A percentile compares a stretch with the other conserved stretches of the same genome.
Evolutionary conservation across 2,888 invertebrate species (phyloP).

Genomic region (Chrysolina haemoptera): DNA sequence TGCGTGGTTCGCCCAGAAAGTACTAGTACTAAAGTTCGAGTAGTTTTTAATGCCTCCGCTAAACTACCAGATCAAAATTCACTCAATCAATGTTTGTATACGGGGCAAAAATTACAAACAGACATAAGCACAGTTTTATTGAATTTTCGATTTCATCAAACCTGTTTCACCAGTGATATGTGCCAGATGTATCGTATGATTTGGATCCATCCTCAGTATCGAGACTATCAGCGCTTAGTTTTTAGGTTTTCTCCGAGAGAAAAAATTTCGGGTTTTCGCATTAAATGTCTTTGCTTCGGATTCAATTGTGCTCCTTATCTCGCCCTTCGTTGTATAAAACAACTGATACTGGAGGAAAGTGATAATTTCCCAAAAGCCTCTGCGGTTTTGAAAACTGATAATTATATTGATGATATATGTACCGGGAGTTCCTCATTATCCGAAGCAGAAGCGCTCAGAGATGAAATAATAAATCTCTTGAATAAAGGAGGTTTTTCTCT

Average conservation of each 20-base stretch:
- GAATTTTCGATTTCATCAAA: conserved; percentile 10
- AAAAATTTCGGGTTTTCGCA: conserved; percentile 5
- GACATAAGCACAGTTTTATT: conserved; percentile 9
- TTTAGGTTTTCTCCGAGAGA: background rate
- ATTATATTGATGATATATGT: background rate
- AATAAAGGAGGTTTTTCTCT: background rate
- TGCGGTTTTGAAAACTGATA: background rate
- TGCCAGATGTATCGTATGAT: background rate
- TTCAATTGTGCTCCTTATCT: too few species aligned
- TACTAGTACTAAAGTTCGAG: background rate
- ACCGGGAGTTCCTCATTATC: background rate
- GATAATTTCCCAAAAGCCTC: background rate
- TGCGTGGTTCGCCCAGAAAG: background rate
- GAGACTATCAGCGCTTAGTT: background rate
- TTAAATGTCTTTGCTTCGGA: background rate
- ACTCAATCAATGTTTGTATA: background rate
- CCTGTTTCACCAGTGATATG: background rate
- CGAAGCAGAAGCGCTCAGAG: conserved; percentile 11
- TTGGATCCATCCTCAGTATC: background rate
- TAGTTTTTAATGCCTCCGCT: conserved; percentile 7
- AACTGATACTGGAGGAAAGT: background rate
- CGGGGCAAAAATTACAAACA: background rate
- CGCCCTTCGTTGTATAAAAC: background rate
- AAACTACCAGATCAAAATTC: background rate
- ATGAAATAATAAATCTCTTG: conserved; percentile 10